Conservation (phyloP, 1,140 invertebrate genomes). For the Bombus confusus region DNA sequence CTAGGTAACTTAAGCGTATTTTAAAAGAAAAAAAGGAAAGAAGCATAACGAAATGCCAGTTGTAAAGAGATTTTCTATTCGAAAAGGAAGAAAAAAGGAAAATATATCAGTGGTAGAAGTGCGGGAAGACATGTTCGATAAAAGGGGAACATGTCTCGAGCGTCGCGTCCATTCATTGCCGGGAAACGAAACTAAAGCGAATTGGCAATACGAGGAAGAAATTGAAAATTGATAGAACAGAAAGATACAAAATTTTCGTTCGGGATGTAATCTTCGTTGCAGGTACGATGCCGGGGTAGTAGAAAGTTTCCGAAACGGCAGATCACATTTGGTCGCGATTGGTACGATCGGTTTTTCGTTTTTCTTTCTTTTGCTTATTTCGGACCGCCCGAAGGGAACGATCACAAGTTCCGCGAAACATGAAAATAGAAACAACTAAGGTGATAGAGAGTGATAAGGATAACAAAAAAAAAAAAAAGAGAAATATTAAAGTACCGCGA, state of each 20-base stretch:
- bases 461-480: neutral
- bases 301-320: neutral
- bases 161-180: constrained; percentile 29
- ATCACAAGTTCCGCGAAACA: constrained; percentile 37
- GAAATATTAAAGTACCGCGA: neutral
- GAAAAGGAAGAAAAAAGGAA: constrained; percentile 38
- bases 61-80: constrained; percentile 71
- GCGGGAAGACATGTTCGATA: constrained; percentile 47
- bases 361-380: constrained; percentile 43
- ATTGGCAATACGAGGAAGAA: constrained; percentile 1
- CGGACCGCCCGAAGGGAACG: constrained; percentile 38
- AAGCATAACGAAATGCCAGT: constrained; percentile 79
- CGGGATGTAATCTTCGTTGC: neutral
- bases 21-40: constrained; percentile 37
- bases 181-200: neutral
- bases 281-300: neutral
- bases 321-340: constrained; percentile 20
- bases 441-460: neutral
- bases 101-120: constrained; percentile 34
- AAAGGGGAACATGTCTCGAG: constrained; percentile 31
- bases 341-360: constrained; percentile 37
- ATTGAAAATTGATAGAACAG: neutral
- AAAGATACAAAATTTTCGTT: neutral
- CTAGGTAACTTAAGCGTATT: constrained; percentile 78
- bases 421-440: constrained; percentile 7